Conservation (phyloP, 2,113 vertebrate genomes). For the Toxotes chatareus region DNA sequence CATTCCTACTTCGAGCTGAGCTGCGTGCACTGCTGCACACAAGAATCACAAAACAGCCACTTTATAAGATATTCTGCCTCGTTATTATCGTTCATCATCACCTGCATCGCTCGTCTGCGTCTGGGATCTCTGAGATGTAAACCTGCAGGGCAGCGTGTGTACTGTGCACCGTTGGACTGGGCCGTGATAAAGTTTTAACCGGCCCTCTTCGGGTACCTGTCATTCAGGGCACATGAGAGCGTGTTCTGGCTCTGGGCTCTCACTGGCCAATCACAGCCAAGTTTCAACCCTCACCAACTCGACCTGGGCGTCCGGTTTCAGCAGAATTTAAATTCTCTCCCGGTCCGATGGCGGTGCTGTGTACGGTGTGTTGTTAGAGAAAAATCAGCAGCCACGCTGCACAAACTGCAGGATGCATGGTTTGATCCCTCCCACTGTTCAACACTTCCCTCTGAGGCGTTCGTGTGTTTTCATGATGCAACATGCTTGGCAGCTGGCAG, state of each 20-base stretch:
- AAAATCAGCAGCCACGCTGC: conserved; percentile 35
- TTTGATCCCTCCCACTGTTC: conserved; percentile 67
- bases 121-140: conserved; percentile 14
- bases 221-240: too few species aligned
- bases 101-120: conserved; percentile 48
- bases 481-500: conserved; percentile 70
- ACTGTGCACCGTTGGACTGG: neutral
- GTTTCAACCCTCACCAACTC: too few species aligned
- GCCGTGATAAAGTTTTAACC: too few species aligned
- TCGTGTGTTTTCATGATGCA: conserved; percentile 78
- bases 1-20: conserved; percentile 65
- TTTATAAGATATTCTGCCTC: conserved; percentile 57
- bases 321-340: too few species aligned
- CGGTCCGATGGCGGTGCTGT: too few species aligned
- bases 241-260: too few species aligned
- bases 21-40: conserved; percentile 59
- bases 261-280: too few species aligned
- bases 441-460: conserved; percentile 65
- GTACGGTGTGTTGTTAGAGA: neutral
- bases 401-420: conserved; percentile 45
- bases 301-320: too few species aligned
- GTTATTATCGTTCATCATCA: conserved; percentile 69
- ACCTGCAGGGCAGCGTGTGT: conserved; percentile 32
- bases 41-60: conserved; percentile 56
- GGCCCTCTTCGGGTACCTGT: too few species aligned